These are phyloP conservation scores for Rhabdomys pumilio DNA, from an alignment of 2,797 vertebrate genomes.

Conservation along the genomic window DNA sequence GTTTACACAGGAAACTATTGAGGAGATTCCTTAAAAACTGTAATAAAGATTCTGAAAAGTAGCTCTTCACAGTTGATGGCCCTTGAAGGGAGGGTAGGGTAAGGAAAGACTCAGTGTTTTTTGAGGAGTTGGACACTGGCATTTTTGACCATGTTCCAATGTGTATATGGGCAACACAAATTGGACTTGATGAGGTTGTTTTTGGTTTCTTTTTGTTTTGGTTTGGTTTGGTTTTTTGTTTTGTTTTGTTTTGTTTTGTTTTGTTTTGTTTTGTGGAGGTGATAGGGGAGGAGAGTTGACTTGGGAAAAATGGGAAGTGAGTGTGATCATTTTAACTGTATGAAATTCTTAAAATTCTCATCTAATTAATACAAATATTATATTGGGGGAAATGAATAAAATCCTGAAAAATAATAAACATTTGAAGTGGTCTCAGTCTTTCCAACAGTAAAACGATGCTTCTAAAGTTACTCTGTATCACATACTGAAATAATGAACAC, in stretches of 20 bases:
- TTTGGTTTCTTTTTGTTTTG: not conserved
- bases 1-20: not conserved
- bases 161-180: not conserved
- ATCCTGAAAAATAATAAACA: not conserved
- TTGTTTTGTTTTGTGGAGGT: not conserved
- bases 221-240: too few relatives aligned
- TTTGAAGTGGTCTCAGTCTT: not conserved
- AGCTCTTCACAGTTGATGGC: not conserved
- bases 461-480: not conserved
- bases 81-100: not conserved
- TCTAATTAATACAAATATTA: not conserved
- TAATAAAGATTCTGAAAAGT: too few relatives aligned
- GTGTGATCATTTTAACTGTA: too few relatives aligned
- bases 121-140: not conserved
- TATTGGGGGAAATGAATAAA: not conserved
- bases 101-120: not conserved
- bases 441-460: not conserved
- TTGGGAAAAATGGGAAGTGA: not conserved
- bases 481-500: not conserved
- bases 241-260: too few relatives aligned
- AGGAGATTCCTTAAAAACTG: not conserved
- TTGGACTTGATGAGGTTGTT: not conserved
- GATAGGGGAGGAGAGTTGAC: not conserved
- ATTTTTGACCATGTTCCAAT: not conserved
- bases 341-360: too few relatives aligned